phyloP scores from a whole-genome alignment of 92 coral and sea anemone species.

The Palythoa grandis region DNA sequence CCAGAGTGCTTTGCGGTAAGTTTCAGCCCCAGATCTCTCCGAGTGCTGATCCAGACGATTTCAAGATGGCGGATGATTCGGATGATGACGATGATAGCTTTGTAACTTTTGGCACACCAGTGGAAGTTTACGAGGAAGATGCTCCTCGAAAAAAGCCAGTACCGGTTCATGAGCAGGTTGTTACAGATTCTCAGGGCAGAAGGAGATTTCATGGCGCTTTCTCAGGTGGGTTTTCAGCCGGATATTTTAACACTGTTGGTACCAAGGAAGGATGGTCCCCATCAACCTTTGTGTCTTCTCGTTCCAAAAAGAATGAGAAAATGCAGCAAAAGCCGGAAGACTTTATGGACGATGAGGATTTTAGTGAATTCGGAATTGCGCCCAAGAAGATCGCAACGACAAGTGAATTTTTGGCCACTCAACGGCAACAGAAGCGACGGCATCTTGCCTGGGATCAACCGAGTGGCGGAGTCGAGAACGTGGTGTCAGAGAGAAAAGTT shows the following conservation, averaged over 20 bases:
- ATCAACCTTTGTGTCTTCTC: constrained; percentile 87
- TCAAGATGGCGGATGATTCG: constrained; percentile 85
- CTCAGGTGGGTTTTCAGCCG: constrained; percentile 99
- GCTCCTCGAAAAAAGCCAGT: constrained; percentile 96
- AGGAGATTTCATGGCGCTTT: constrained; percentile 99
- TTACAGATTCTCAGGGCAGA: constrained; percentile 90
- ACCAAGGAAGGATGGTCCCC: constrained; percentile 99
- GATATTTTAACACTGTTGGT: constrained; percentile 97
- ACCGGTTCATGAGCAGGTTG: constrained; percentile 95
- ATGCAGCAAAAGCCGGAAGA: constrained; percentile 91
- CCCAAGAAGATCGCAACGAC: constrained; percentile 87
- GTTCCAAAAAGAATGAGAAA: constrained; percentile 70
- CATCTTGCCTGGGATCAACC: constrained; percentile 39
- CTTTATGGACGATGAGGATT: constrained; percentile 98
- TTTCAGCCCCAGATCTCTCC: constrained; percentile 45
- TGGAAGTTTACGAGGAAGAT: constrained; percentile 86
- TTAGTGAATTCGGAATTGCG: constrained; percentile 96
- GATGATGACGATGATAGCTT: constrained; percentile 83
- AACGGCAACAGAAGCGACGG: constrained; percentile 39
- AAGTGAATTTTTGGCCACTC: constrained; percentile 69
- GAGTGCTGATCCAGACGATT: neutral
- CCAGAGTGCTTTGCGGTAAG: constrained; percentile 59
- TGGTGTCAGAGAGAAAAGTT: constrained; percentile 20
- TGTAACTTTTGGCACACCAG: constrained; percentile 87
- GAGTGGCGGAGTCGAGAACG: neutral